Evolutionary conservation across 2,888 invertebrate genomes (phyloP).

Genomic region (Lapara coniferarum): DNA sequence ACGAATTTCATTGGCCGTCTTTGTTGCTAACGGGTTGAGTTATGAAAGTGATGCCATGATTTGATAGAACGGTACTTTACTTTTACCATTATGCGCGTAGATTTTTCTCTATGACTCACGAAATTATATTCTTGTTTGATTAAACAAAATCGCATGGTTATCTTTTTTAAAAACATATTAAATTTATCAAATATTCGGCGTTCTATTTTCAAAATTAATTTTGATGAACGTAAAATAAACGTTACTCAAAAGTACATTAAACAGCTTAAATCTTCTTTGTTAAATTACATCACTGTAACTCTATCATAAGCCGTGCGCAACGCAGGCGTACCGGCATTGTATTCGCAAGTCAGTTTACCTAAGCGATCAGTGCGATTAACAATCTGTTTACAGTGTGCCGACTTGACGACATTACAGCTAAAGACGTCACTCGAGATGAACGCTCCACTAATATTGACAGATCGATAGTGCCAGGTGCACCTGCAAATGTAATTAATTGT

Average conservation of each 20-base stretch:
- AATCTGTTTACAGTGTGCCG: conserved; percentile 43
- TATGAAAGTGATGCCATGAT: conserved; percentile 42
- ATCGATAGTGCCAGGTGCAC: conserved; percentile 25
- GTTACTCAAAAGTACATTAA: neutral
- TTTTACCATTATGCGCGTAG: neutral
- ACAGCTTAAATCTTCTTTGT: neutral
- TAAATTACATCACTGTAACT: neutral
- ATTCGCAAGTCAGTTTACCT: conserved; percentile 41
- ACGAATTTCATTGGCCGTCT: conserved; percentile 53
- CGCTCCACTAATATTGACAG: conserved; percentile 35
- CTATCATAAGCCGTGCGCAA: neutral
- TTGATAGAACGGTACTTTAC: conserved; percentile 20
- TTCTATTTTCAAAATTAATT: too few relatives aligned
- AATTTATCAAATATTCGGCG: too few relatives aligned
- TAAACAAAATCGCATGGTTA: too few relatives aligned
- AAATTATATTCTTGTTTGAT: too few relatives aligned
- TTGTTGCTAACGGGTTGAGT: conserved; percentile 30
- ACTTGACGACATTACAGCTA: conserved; percentile 52
- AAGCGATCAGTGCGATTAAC: conserved; percentile 54
- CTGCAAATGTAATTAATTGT: conserved; percentile 34
- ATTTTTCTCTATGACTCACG: too few relatives aligned
- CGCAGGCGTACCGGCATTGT: conserved; percentile 11
- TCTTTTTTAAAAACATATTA: too few relatives aligned
- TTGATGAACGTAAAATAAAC: too few relatives aligned
- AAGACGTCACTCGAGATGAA: conserved; percentile 26